phyloP scores from a whole-genome alignment of 2,113 vertebrate species.

The Megaceryle maxima region DNA sequence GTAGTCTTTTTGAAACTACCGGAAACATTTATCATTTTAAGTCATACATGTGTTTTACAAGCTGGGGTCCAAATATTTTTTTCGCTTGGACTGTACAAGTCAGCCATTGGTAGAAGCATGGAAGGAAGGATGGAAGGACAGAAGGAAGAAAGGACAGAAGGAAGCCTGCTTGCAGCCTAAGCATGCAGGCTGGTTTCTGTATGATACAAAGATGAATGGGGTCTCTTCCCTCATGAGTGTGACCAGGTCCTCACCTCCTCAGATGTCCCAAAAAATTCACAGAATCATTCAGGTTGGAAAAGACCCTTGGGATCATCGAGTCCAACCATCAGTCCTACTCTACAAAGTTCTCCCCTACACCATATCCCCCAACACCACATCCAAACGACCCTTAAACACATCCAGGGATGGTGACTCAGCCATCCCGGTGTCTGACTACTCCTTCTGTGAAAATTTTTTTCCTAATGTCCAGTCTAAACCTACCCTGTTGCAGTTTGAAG shows the following conservation, averaged over 20 bases:
- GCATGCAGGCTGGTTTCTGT: background rate
- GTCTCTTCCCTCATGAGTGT: background rate
- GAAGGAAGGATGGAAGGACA: background rate
- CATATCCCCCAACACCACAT: no score
- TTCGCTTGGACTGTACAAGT: background rate
- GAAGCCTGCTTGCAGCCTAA: background rate
- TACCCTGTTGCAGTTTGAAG: no score
- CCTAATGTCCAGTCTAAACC: no score
- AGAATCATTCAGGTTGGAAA: no score
- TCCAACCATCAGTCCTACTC: no score
- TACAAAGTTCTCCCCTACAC: no score
- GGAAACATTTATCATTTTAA: background rate
- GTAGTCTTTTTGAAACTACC: background rate
- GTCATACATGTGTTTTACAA: background rate
- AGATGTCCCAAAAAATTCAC: background rate
- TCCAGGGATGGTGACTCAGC: no score
- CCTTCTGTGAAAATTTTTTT: no score
- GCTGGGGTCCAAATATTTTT: background rate
- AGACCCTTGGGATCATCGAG: no score
- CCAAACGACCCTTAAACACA: no score
- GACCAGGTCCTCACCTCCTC: background rate
- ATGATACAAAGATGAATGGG: rapidly evolving
- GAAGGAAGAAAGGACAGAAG: background rate
- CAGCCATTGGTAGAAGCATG: background rate
- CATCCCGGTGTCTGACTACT: no score